Base-by-base conservation (phyloP, 1,140 invertebrate species). In the Zaprionus nigranus region DNA sequence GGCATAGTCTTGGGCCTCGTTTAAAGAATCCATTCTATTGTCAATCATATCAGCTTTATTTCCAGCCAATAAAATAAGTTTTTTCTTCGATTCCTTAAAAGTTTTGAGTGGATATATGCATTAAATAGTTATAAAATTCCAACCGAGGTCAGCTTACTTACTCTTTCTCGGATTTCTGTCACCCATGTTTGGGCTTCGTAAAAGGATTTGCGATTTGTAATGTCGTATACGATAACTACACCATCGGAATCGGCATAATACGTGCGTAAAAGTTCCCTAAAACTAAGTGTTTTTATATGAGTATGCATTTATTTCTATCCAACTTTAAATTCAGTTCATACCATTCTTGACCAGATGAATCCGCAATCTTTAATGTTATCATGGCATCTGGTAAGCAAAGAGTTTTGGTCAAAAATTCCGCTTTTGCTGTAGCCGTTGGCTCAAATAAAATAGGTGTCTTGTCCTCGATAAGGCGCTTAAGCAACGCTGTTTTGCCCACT, bases 221-320 rank as follows among this genome's bases (percentile, higher is more conserved):
- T 82, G 20, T 86, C 79, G 7, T 76, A 86, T 1, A 82, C 82
- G 30, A 86, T 15, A 6, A 86, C 4, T 12, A 58, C 82, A 1
- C 67, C 82, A 4, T 53, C 17, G 30, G 51, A 65, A 36, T 34
- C 24, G 0, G 17, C 56, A 26, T 77, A 79, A 49, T 79, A 49
- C 1, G 13, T 68, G 5, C 12, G n/a, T 3, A 75, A 15, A n/a
- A 85, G 24, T 1, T 72, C 17, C 36, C 15, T 66, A 15, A 78
- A 84, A 13, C 82, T 84, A 24, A 15, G n/a, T 13, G 34, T 13
- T 24, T 6, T n/a, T 24, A 30, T 38, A 5, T 24, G 3, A 59
- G 38, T 49, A 9, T 5, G 28, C 26, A 9, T 4, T 46, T 15
- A 46, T 15, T n/a, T 20, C 26, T 13, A 30, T 26, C 6, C 12